Percentiles rank a stretch among this genome's conserved stretches.
These are phyloP conservation scores for Tetragonula carbonaria DNA, from an alignment of 2,888 invertebrate genomes.

Conservation along the genomic window DNA sequence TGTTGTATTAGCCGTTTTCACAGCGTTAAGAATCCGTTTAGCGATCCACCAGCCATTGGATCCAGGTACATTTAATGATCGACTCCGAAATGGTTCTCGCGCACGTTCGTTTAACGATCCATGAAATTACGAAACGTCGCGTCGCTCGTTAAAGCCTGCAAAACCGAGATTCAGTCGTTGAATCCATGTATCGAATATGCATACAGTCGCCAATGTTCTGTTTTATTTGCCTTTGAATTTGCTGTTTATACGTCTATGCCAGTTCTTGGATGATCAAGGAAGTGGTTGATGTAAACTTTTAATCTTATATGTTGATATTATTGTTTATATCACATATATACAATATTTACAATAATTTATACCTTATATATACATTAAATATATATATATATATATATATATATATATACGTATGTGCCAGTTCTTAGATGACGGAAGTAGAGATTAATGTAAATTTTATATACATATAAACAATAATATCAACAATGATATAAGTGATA, in stretches of 20 bases:
- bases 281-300: no score
- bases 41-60: neutral
- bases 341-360: no score
- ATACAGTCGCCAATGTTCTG: neutral
- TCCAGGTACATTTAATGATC: conserved; percentile 31
- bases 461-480: no score
- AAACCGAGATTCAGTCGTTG: conserved; percentile 11
- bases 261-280: no score
- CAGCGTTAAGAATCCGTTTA: conserved; percentile 1
- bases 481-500: no score
- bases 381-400: no score
- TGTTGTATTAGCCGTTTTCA: conserved; percentile 20
- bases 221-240: conserved; percentile 37
- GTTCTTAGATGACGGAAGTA: no score
- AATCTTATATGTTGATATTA: no score
- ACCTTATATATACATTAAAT: no score
- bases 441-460: no score
- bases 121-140: conserved; percentile 60
- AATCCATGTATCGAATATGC: conserved; percentile 7
- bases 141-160: conserved; percentile 46
- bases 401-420: no score
- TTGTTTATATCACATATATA: no score
- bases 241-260: conserved; percentile 12
- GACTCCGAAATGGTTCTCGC: conserved; percentile 41
- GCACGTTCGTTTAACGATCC: conserved; percentile 55